Conservation (phyloP, 2,113 vertebrate species). For the Burhinus oedicnemus region DNA sequence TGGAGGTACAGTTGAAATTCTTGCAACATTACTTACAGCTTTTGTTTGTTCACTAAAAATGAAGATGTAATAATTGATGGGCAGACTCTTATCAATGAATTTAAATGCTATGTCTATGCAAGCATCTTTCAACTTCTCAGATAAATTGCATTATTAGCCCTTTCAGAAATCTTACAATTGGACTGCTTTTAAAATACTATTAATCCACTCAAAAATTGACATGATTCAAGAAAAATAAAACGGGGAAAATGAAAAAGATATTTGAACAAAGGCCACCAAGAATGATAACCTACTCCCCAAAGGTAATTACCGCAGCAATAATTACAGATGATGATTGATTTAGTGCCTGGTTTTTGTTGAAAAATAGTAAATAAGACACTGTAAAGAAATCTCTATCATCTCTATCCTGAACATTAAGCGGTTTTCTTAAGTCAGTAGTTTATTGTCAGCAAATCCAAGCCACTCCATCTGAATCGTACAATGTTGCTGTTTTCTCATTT, state of each 20-base stretch:
- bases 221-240: constrained; percentile 39
- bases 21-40: constrained; percentile 8
- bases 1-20: constrained; percentile 7
- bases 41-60: constrained; percentile 23
- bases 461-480: constrained; percentile 37
- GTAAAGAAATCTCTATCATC: constrained; percentile 45
- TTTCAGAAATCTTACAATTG: not conserved
- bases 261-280: constrained; percentile 53
- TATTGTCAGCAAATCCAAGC: constrained; percentile 47
- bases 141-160: constrained; percentile 12
- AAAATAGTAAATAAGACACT: constrained; percentile 53
- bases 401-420: constrained; percentile 4
- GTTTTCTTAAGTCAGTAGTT: constrained; percentile 56
- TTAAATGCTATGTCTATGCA: not conserved
- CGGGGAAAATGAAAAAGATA: constrained; percentile 13
- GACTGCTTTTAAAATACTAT: constrained; percentile 24
- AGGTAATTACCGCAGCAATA: constrained; percentile 56
- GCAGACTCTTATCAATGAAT: constrained; percentile 17
- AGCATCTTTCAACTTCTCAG: constrained; percentile 35
- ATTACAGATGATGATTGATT: constrained; percentile 60
- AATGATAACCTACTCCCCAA: constrained; percentile 51
- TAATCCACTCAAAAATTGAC: constrained; percentile 32
- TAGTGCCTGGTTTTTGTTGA: constrained; percentile 57
- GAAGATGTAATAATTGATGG: constrained; percentile 38
- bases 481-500: constrained; percentile 18